Percentiles rank a stretch among this genome's conserved stretches.
These are phyloP conservation scores for Hyles lineata DNA, from an alignment of 2,888 invertebrate species.

Conservation along the genomic window DNA sequence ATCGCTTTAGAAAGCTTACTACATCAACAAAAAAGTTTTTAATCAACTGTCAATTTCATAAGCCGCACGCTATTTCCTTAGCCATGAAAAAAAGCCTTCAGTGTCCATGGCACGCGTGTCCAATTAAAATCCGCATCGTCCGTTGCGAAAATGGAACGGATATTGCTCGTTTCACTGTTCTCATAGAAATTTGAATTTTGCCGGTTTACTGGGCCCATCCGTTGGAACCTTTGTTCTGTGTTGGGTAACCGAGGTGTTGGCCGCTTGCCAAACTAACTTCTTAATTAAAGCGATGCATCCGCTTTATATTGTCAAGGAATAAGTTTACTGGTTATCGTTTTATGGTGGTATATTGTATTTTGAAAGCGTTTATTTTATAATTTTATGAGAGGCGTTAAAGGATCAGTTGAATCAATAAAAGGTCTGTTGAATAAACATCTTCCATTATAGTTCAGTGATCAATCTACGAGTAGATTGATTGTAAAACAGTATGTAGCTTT, in stretches of 20 bases:
- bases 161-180: conserved; percentile 81
- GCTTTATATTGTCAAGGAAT: conserved; percentile 29
- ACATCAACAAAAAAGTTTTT: too few species aligned
- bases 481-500: too few species aligned
- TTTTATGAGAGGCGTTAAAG: too few species aligned
- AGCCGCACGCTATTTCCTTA: neutral
- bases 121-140: conserved; percentile 27
- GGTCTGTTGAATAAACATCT: too few species aligned
- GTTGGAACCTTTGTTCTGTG: conserved; percentile 57
- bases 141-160: conserved; percentile 84
- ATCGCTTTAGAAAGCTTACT: neutral
- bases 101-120: conserved; percentile 27
- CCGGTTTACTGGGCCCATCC: conserved; percentile 81
- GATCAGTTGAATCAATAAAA: too few species aligned
- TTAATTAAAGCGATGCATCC: conserved; percentile 31
- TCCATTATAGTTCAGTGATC: too few species aligned
- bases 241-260: conserved; percentile 37
- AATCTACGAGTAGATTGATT: too few species aligned
- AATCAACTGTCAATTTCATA: neutral
- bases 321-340: neutral
- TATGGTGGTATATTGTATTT: neutral
- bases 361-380: too few species aligned
- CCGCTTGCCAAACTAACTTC: conserved; percentile 11
- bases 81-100: neutral
- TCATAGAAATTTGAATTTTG: conserved; percentile 83